Conservation (phyloP, 2,888 invertebrate genomes). For the Crossocerus cetratus region DNA sequence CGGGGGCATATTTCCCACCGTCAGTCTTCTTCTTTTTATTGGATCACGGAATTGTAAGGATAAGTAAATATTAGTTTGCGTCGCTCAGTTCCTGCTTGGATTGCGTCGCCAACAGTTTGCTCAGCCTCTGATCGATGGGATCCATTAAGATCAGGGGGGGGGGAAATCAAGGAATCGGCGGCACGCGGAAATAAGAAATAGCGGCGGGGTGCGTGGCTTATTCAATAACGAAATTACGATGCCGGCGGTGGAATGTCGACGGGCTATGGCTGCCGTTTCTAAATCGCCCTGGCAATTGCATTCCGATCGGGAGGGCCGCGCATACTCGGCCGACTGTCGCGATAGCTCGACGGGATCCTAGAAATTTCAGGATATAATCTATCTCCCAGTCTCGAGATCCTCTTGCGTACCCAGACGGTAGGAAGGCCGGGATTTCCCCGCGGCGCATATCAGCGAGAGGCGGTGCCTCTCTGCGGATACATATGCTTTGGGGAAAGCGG, state of each 20-base stretch:
- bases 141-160: not conserved
- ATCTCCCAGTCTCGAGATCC: not conserved
- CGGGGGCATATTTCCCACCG: too few species aligned
- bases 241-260: conserved; percentile 30
- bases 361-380: conserved; percentile 46
- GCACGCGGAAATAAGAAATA: conserved; percentile 33
- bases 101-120: too few species aligned
- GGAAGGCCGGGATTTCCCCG: not conserved
- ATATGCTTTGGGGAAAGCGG: not conserved
- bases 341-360: conserved; percentile 15
- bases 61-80: too few species aligned
- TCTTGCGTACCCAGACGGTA: too few species aligned
- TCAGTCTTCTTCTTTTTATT: too few species aligned
- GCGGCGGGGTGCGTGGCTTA: conserved; percentile 29
- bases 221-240: conserved; percentile 49
- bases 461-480: not conserved
- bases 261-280: conserved; percentile 40
- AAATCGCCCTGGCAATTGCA: conserved; percentile 48
- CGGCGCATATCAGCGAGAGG: not conserved
- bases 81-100: too few species aligned
- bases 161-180: not conserved
- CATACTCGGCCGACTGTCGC: conserved; percentile 40
- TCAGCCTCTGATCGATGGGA: too few species aligned
- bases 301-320: conserved; percentile 42
- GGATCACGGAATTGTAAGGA: too few species aligned